phyloP scores from a whole-genome alignment of 2,113 vertebrate species.

The Prionailurus viverrinus region DNA sequence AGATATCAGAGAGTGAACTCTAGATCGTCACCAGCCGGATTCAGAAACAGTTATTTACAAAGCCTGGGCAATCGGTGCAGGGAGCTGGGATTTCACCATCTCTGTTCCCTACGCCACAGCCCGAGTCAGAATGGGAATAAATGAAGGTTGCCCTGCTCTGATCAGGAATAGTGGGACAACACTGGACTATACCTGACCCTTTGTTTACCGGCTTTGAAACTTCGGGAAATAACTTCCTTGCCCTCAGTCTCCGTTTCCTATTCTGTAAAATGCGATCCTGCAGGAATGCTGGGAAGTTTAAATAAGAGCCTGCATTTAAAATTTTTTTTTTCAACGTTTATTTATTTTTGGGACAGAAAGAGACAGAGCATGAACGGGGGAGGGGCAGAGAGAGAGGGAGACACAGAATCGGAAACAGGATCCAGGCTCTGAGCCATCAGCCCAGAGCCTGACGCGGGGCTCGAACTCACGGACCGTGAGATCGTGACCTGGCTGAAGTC shows the following conservation, averaged over 20 bases:
- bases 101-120: background rate
- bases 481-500: no score
- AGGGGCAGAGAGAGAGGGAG: no score
- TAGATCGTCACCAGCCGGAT: background rate
- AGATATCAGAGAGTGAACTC: background rate
- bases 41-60: constrained; percentile 3
- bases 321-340: no score
- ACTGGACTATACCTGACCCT: background rate
- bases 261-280: background rate
- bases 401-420: no score
- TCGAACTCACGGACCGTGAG: no score
- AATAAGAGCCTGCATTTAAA: background rate
- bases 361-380: no score
- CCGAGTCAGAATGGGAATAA: background rate
- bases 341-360: no score
- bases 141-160: background rate
- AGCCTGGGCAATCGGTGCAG: background rate
- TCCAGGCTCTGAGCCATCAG: no score
- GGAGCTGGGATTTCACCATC: background rate
- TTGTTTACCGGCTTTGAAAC: background rate
- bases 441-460: no score
- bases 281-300: background rate
- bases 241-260: background rate
- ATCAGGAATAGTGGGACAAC: background rate
- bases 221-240: background rate